A percentile compares a stretch with the other conserved stretches of the same genome.
phyloP scores from a whole-genome alignment of 2,113 vertebrate genomes.

The Bos indicus region DNA sequence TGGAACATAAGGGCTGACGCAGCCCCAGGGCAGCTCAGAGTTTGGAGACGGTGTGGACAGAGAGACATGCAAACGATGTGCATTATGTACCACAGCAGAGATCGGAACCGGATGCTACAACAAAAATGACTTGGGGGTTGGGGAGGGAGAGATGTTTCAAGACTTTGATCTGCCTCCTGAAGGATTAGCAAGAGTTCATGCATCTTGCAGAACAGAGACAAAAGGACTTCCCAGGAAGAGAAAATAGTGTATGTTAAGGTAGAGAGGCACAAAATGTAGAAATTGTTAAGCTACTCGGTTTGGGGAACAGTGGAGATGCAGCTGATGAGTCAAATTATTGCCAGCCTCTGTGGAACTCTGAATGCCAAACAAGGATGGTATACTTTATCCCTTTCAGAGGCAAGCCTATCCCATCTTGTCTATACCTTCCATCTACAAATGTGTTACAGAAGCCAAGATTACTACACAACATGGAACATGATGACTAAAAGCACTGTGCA shows the following conservation, averaged over 20 bases:
- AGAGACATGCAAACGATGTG: background rate
- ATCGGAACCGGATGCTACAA: background rate
- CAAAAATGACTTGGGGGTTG: background rate
- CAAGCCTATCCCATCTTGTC: background rate
- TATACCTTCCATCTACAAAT: background rate
- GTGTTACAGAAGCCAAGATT: background rate
- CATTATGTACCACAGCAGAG: background rate
- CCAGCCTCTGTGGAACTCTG: background rate
- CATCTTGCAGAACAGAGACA: background rate
- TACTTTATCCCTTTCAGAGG: background rate
- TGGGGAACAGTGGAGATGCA: background rate
- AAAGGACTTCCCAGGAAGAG: conserved; percentile 11
- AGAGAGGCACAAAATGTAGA: background rate
- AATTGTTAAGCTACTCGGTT: background rate
- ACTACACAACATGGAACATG: background rate
- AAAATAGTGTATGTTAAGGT: background rate
- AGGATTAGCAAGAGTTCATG: background rate
- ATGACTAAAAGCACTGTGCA: background rate
- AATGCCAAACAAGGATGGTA: background rate
- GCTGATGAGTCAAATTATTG: background rate
- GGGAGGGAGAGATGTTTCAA: background rate
- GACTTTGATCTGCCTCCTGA: background rate
- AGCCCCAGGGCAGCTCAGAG: background rate
- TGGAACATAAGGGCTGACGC: background rate
- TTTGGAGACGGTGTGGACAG: background rate